Evolutionary conservation across 2,113 vertebrate species (phyloP), one percentile per base, ranked within the genome.

Genomic region (Microtus pennsylvanicus): DNA sequence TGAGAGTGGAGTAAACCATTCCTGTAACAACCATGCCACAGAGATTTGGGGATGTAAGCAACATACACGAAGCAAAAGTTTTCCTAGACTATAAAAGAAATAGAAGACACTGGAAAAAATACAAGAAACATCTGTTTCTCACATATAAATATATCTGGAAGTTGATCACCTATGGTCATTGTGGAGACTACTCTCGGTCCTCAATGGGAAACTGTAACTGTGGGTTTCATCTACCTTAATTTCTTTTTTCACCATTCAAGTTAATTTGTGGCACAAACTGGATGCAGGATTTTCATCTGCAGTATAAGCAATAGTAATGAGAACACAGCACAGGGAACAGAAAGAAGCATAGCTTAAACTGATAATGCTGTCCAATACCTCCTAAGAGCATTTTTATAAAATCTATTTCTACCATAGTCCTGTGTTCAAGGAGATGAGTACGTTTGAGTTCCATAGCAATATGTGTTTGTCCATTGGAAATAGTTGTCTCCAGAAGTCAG

Each of bases 341-440:
- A 78, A 78, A 74, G 35, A 35, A 70, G 30, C 30, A 45, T 8
- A 28, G 22, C 4, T 47, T 33, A 70, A 90, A 50, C 52, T 33
- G 16, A 8, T 26, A 33, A 16, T n/a, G 30, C 0, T 47, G 10
- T 50, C 13, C 3, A 1, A 0, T 24, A 72, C 6, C 2, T 26
- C 12, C 4, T 58, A 30, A 28, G 61, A 5, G 13, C 13, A 14
- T 5, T 52, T 42, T 67, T 47, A 52, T 76, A 85, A 35, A 55
- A 69, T 9, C 0, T 42, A 8, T 89, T 69, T 76, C 47, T n/a
- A 16, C 14, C 33, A 82, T 7, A 52, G 38, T 11, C 70, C 33
- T 75, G 14, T 28, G 21, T 55, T 45, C 42, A 82, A 26, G 63
- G 1, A 67, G 28, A n/a, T n/a, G 30, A 21, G 5, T 17, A 45